phyloP scores from a whole-genome alignment of 2,888 invertebrate genomes.

The Dryobota labecula region DNA sequence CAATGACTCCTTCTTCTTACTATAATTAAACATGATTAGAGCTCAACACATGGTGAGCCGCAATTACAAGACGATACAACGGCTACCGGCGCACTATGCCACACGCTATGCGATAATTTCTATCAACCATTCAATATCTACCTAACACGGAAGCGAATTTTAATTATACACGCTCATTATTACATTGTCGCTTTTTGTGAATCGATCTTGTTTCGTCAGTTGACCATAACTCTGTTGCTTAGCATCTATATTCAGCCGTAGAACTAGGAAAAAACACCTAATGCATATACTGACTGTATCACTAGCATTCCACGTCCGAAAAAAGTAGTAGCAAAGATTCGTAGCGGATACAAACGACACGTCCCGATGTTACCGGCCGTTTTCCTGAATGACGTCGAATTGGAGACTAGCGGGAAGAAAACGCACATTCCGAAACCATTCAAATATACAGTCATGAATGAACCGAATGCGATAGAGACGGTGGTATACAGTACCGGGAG shows the following conservation, averaged over 20 bases:
- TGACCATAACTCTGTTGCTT: slow-evolving; percentile 49
- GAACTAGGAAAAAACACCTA: slow-evolving; percentile 7
- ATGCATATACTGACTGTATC: neutral
- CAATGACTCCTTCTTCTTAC: slow-evolving; percentile 87
- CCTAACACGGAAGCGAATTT: slow-evolving; percentile 82
- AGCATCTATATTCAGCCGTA: slow-evolving; percentile 10
- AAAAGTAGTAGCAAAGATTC: slow-evolving; percentile 20
- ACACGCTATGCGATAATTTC: slow-evolving; percentile 85
- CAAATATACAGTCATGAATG: slow-evolving; percentile 89
- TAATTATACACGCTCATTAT: slow-evolving; percentile 77
- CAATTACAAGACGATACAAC: slow-evolving; percentile 88
- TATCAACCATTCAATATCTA: slow-evolving; percentile 83
- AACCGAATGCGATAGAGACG: slow-evolving; percentile 88
- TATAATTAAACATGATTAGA: slow-evolving; percentile 90
- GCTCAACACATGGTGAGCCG: slow-evolving; percentile 88
- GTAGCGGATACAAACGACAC: slow-evolving; percentile 63
- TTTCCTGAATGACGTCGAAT: slow-evolving; percentile 78
- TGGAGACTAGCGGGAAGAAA: slow-evolving; percentile 75
- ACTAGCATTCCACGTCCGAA: no score
- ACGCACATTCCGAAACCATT: slow-evolving; percentile 85
- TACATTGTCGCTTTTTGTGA: slow-evolving; percentile 72
- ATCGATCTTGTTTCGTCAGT: slow-evolving; percentile 60
- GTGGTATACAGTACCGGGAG: slow-evolving; percentile 58
- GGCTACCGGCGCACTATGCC: slow-evolving; percentile 82
- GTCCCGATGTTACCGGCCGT: slow-evolving; percentile 74